Conservation (phyloP, 2,113 vertebrate species). For the Rhinichthys klamathensis region DNA sequence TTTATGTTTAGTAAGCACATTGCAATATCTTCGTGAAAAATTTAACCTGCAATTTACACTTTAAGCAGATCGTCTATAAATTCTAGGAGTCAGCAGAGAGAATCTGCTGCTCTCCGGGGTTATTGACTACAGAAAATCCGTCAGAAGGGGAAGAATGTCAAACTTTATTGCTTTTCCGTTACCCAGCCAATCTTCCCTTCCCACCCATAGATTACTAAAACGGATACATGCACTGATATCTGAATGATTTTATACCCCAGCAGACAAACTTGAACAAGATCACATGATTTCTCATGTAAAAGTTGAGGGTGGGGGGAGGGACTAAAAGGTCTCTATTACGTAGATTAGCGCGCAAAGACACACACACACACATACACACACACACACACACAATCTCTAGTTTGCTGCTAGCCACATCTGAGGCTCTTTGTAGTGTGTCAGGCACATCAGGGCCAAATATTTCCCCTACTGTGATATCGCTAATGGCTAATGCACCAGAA, state of each 20-base stretch:
- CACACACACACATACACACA: not conserved
- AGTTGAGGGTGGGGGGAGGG: not conserved
- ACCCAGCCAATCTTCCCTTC: not conserved
- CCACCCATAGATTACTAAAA: slow-evolving; percentile 10
- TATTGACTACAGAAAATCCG: slow-evolving; percentile 21
- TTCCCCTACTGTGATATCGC: slow-evolving; percentile 19
- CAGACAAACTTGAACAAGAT: slow-evolving; percentile 8
- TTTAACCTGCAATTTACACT: no score
- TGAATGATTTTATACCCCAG: not conserved
- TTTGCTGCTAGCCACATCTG: slow-evolving; percentile 9
- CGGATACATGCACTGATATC: not conserved
- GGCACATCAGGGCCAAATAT: not conserved
- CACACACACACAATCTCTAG: not conserved
- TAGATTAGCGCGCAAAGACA: not conserved
- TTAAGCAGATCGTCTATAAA: slow-evolving; percentile 42
- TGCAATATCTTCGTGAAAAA: no score
- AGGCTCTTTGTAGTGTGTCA: slow-evolving; percentile 3
- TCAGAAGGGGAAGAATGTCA: slow-evolving; percentile 27
- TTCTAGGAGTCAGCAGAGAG: slow-evolving; percentile 10
- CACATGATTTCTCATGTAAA: slow-evolving; percentile 4
- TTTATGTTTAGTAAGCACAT: no score
- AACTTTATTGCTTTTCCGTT: slow-evolving; percentile 27
- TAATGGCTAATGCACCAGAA: slow-evolving; percentile 29
- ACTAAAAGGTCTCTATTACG: not conserved
- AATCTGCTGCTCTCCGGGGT: slow-evolving; percentile 10